phyloP scores from a whole-genome alignment of 53 echinoderm and acorn worm genomes.

The Patiria pectinifera region DNA sequence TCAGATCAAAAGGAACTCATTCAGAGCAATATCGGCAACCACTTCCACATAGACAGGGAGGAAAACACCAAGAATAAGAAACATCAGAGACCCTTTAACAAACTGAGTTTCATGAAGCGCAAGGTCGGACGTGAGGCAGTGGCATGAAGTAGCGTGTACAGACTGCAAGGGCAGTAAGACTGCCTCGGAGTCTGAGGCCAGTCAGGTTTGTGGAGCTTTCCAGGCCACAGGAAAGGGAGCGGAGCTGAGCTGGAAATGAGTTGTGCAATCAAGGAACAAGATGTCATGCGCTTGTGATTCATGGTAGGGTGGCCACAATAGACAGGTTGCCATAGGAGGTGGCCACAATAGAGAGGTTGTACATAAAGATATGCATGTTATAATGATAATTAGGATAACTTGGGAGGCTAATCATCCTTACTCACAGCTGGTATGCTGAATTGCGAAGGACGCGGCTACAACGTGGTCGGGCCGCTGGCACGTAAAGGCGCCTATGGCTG shows the following conservation, averaged over 20 bases:
- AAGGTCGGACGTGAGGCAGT: slow-evolving; percentile 8
- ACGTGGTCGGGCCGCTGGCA: too few relatives aligned
- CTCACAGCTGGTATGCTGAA: too few relatives aligned
- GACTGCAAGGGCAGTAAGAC: not conserved
- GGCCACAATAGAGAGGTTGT: not conserved
- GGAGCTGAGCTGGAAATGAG: not conserved
- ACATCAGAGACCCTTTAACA: slow-evolving; percentile 18
- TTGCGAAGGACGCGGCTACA: too few relatives aligned
- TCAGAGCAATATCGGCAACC: slow-evolving; percentile 40
- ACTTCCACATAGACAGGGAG: slow-evolving; percentile 38
- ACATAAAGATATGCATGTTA: not conserved
- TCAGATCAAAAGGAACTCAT: slow-evolving; percentile 68
- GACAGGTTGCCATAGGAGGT: not conserved
- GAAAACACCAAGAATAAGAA: slow-evolving; percentile 30
- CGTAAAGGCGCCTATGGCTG: too few relatives aligned
- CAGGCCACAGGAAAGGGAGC: not conserved
- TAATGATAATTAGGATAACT: too few relatives aligned
- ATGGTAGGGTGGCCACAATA: not conserved
- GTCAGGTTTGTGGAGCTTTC: not conserved
- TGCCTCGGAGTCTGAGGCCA: not conserved
- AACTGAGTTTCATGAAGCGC: slow-evolving; percentile 43
- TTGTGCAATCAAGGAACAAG: not conserved
- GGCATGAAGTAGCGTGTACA: not conserved
- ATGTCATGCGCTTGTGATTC: not conserved
- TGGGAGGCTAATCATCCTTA: too few relatives aligned